Evolutionary conservation across 2,797 vertebrate species (phyloP), one percentile per base, ranked within the genome.

Genomic region (Sarcophilus harrisii): DNA sequence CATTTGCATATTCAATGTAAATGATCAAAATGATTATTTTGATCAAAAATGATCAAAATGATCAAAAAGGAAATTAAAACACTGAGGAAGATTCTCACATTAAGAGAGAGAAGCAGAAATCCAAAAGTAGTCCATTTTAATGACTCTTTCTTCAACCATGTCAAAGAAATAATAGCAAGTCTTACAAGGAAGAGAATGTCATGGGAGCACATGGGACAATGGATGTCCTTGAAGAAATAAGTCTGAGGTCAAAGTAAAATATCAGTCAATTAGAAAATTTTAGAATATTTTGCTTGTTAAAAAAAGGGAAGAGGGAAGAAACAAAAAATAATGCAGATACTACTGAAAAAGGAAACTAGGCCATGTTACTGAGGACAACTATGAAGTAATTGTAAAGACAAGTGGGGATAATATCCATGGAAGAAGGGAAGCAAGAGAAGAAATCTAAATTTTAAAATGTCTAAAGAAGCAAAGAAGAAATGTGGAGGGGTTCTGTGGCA

Each of bases 11-110:
- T 21, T 0, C 62, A 92, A 6, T 66, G 59, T 55, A n/a, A 93
- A 93, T 58, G 2, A 89, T 92, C 57, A 66, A n/a, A 93, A 93
- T 58, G 4, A 89, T 92, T 28, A 92, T 6, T 52, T 52, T 52
- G 52, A 52, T 52, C 52, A 52, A 52, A n/a, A 93, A 93, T 58
- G 4, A 89, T 92, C 57, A 66, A n/a, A 93, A 92, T 58, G 4
- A 89, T 91, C 28, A 92, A 90, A 93, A 4, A 96, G 29, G 73
- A 30, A 58, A 38, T 91, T 29, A 59, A 92, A 96, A 45, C 38
- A 81, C 38, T 27, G 10, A 38, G 16, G 18, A 81, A 81, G 18
- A 45, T 45, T 81, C 32, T 73, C n/a, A 8, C n/a, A 81, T 81
- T 81, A 45, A 81, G 73, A 81, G 45, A 81, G 8, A 14, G 38